phyloP scores from a whole-genome alignment of 2,797 vertebrate species.

The Smutsia temminckii region DNA sequence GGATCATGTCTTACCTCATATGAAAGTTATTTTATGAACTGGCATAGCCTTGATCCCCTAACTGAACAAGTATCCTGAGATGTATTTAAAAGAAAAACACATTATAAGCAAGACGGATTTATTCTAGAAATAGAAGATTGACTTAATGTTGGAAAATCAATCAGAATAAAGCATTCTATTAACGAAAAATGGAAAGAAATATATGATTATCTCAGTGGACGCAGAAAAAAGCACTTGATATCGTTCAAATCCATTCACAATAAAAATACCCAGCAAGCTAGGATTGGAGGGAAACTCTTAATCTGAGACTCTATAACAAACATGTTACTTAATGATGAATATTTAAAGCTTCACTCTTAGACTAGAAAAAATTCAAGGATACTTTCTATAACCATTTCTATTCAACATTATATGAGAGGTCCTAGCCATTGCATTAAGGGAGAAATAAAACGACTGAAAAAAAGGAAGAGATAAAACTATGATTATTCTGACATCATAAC shows the following conservation, averaged over 20 bases:
- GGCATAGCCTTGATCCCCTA: background rate
- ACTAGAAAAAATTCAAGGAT: background rate
- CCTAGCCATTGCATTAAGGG: background rate
- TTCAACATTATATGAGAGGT: background rate
- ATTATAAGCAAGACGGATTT: background rate
- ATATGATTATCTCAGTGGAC: background rate
- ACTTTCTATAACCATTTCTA: background rate
- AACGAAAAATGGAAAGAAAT: background rate
- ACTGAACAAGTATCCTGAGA: background rate
- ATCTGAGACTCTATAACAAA: background rate
- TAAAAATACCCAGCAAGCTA: background rate
- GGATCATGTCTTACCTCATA: background rate
- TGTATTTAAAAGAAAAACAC: background rate
- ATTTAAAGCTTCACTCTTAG: background rate
- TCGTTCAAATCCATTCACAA: background rate
- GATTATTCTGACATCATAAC: background rate
- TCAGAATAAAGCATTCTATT: background rate
- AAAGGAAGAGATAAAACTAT: background rate
- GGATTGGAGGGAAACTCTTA: background rate
- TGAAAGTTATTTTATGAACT: background rate
- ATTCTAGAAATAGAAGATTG: conserved; percentile 3
- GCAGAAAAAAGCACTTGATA: background rate
- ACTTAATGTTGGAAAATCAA: background rate
- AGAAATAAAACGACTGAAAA: background rate
- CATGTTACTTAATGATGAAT: background rate